Evolutionary conservation across 1,140 invertebrate species (phyloP), one percentile per base, ranked within the genome.

Genomic region (Stegodyphus mimosarum): DNA sequence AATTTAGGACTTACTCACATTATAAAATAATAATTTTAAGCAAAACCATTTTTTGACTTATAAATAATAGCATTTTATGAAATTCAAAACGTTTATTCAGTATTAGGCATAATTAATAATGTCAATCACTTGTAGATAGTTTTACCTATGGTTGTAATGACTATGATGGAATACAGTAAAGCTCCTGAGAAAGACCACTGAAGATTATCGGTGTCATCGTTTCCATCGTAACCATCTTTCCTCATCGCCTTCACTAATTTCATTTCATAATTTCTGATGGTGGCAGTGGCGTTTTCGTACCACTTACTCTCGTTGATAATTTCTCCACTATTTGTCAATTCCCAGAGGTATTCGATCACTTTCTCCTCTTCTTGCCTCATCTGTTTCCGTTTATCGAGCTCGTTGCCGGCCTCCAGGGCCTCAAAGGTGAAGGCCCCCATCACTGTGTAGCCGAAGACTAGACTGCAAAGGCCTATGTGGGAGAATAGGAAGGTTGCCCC

Each of bases 371-470:
- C 75, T 7, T 74, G 17, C 17, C 53, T 71, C 70, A 89, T 86
- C 13, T 88, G 72, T 7, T 64, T 53, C 13, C 88, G 64, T 60
- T 87, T 88, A 17, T 51, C n/a, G 11, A 70, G 33, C 51, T 89
- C 89, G 70, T 88, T 79, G 11, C 18, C 72, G 6, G 86, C 87
- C 71, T 90, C 89, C 5, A 89, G 94, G 66, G 93, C 92, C 89
- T 94, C 95, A 90, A 99, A 99, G 53, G 96, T 94, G 64, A 98
- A 94, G 0, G 98, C 98, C 0, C 98, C 98, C 18, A 99, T 93
- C 72, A 99, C 95, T 1, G 98, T 96, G 90, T 99, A 99, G 72
- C 96, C 94, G 0, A 99, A 96, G 13, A 99, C 96, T 5, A 99
- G 91, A 2, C 95, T 96, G 66, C 97, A 97, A 6, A 99, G 95